phyloP scores from a whole-genome alignment of 2,888 invertebrate species.

The Sialis lutaria region DNA sequence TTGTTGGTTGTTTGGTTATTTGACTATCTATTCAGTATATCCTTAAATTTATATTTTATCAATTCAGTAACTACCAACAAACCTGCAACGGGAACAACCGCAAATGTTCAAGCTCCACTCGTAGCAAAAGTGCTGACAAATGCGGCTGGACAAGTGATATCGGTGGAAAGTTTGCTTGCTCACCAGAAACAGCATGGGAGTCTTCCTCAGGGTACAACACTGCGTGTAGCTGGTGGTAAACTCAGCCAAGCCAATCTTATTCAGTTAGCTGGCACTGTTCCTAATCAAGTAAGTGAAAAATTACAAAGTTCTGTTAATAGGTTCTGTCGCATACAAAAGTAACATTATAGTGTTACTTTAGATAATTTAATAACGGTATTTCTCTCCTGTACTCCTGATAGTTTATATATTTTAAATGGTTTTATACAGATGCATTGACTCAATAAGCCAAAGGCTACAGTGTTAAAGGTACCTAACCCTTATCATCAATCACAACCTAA shows the following conservation, averaged over 20 bases:
- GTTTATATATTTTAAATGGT: no score
- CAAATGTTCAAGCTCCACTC: constrained; percentile 35
- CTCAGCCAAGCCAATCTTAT: constrained; percentile 30
- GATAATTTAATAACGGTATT: no score
- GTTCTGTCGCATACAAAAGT: no score
- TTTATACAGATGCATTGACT: no score
- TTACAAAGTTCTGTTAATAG: no score
- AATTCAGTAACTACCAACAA: constrained; percentile 20
- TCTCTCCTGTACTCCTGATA: no score
- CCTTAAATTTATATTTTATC: constrained; percentile 4
- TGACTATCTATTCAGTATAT: constrained; percentile 1
- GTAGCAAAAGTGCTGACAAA: constrained; percentile 59
- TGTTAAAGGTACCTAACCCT: no score
- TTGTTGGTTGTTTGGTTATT: no score
- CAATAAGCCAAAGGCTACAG: no score
- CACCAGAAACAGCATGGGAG: constrained; percentile 30
- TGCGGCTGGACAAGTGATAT: constrained; percentile 39
- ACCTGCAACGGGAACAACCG: constrained; percentile 21
- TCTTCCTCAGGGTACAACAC: constrained; percentile 31
- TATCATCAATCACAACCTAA: no score
- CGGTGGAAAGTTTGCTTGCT: constrained; percentile 37
- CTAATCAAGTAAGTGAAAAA: constrained; percentile 17
- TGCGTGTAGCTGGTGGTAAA: constrained; percentile 28
- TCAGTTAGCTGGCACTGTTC: constrained; percentile 26
- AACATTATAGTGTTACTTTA: no score